Evolutionary conservation across 2,888 invertebrate genomes (phyloP).

Genomic region (Polydrusus pterygomalis): DNA sequence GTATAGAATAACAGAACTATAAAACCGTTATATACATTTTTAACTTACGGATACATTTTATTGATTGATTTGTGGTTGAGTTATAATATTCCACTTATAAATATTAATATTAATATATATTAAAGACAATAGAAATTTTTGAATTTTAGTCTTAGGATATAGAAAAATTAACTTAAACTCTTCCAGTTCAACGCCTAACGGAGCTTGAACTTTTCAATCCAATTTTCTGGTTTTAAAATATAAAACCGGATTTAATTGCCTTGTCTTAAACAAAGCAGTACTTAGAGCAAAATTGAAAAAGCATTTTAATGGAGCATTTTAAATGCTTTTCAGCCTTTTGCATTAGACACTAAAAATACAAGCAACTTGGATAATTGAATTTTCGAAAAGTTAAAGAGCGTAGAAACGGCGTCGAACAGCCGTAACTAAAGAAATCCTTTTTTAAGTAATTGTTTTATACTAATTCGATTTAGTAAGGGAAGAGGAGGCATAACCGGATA

Average conservation of each 20-base stretch:
- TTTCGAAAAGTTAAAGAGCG: neutral
- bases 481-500: no score
- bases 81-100: no score
- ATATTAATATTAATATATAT: neutral
- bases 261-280: slow-evolving; percentile 7
- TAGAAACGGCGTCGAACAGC: no score
- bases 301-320: slow-evolving; percentile 2
- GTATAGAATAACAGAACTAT: no score
- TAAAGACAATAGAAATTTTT: neutral
- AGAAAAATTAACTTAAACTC: neutral
- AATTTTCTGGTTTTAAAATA: slow-evolving; percentile 13
- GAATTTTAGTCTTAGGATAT: neutral
- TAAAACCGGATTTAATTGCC: slow-evolving; percentile 17
- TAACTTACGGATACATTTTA: no score
- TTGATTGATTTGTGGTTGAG: no score
- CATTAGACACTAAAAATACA: slow-evolving; percentile 2
- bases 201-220: neutral
- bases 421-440: no score
- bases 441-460: no score
- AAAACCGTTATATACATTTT: no score
- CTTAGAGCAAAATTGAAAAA: slow-evolving; percentile 1
- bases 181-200: neutral
- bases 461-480: no score
- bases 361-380: slow-evolving; percentile 12
- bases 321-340: slow-evolving; percentile 17